Percentiles rank a stretch among this genome's conserved stretches.
phyloP scores from a whole-genome alignment of 2,888 invertebrate genomes.

The Agelastica alni region DNA sequence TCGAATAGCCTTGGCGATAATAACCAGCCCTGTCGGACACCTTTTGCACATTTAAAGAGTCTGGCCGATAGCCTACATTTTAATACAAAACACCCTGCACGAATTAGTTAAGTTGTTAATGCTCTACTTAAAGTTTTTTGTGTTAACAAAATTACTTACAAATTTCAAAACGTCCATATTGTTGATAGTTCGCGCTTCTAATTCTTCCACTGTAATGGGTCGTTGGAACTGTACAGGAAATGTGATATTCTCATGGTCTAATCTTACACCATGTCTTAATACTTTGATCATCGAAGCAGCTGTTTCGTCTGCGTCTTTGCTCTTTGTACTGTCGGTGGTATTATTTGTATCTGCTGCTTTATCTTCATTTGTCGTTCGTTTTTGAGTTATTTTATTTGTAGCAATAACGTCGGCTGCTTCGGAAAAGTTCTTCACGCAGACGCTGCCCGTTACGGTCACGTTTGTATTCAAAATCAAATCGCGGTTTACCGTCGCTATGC shows the following conservation, averaged over 20 bases:
- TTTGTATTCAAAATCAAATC: constrained; percentile 55
- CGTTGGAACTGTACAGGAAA: background rate
- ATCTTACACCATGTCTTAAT: background rate
- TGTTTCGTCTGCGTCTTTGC: background rate
- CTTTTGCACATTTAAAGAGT: too few relatives aligned
- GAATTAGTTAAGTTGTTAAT: too few relatives aligned
- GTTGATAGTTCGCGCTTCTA: background rate
- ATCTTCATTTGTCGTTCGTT: too few relatives aligned
- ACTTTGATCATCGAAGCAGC: background rate
- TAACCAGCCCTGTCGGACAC: too few relatives aligned
- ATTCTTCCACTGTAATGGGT: background rate
- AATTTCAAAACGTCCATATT: background rate
- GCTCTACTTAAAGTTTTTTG: too few relatives aligned
- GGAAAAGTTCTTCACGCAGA: too few relatives aligned
- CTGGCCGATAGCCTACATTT: too few relatives aligned
- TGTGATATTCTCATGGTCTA: background rate
- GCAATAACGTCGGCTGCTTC: too few relatives aligned
- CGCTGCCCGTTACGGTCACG: constrained; percentile 56
- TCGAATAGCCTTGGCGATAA: too few relatives aligned
- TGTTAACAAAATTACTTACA: constrained; percentile 1
- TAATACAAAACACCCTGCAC: too few relatives aligned
- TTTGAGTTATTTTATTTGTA: too few relatives aligned
- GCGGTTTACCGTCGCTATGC: constrained; percentile 56
- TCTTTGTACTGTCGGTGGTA: background rate
- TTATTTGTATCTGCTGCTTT: background rate